These are phyloP conservation scores for Caenorhabditis virilis DNA, from an alignment of 2,888 invertebrate genomes.

Conservation along the genomic window DNA sequence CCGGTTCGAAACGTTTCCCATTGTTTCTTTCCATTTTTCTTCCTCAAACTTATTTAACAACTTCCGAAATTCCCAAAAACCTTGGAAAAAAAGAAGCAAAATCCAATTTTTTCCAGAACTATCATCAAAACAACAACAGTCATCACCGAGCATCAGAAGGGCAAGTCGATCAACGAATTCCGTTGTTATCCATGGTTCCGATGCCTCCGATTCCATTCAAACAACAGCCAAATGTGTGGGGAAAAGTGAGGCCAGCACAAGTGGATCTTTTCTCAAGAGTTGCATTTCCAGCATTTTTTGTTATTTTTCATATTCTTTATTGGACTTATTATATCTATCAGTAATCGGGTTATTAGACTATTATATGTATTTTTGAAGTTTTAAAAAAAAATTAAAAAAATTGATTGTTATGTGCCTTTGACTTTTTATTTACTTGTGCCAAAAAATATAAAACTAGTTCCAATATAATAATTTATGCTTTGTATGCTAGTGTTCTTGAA, in stretches of 20 bases:
- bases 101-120: neutral
- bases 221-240: constrained; percentile 34
- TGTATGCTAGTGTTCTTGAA: constrained; percentile 19
- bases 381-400: neutral
- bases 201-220: constrained; percentile 51
- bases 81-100: neutral
- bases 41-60: too few relatives aligned
- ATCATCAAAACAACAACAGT: constrained; percentile 26
- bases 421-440: neutral
- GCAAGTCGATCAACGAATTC: constrained; percentile 44
- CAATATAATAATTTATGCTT: neutral
- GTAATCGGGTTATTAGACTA: too few relatives aligned
- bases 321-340: constrained; percentile 63
- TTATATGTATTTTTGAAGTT: neutral
- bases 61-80: too few relatives aligned
- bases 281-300: constrained; percentile 62
- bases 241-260: constrained; percentile 44
- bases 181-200: constrained; percentile 48
- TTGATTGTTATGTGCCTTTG: neutral
- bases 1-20: too few relatives aligned
- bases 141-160: constrained; percentile 30
- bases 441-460: neutral
- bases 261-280: constrained; percentile 63
- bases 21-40: too few relatives aligned
- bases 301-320: constrained; percentile 63